Conservation (phyloP, 2,888 invertebrate species). For the Leptopterna dolabrata region DNA sequence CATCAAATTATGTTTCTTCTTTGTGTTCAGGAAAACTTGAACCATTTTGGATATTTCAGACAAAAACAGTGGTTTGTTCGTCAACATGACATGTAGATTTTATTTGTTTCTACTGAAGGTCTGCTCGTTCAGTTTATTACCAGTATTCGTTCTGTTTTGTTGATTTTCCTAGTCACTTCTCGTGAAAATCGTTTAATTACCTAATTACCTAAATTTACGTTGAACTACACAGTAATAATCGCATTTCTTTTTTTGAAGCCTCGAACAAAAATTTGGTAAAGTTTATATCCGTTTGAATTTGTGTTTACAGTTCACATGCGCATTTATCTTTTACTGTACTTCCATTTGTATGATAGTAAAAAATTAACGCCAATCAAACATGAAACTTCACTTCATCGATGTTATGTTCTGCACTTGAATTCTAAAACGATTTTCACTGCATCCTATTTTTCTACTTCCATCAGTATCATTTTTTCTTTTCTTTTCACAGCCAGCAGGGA, state of each 20-base stretch:
- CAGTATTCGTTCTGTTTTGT: background rate
- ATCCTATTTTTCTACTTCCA: background rate
- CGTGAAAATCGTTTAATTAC: background rate
- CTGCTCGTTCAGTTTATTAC: background rate
- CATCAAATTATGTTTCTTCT: too few species aligned
- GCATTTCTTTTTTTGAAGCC: background rate
- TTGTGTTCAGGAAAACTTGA: background rate
- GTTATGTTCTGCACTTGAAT: background rate
- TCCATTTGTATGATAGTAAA: background rate
- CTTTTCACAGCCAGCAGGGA: conserved; percentile 55
- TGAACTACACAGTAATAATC: background rate
- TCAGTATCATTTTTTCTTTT: conserved; percentile 34
- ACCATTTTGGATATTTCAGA: background rate
- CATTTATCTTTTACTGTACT: background rate
- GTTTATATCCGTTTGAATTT: too few species aligned
- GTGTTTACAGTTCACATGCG: background rate
- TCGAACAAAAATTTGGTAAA: too few species aligned
- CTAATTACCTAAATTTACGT: background rate
- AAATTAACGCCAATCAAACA: background rate
- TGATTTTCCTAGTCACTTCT: background rate
- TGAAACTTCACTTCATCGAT: background rate
- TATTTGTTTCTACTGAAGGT: conserved; percentile 3
- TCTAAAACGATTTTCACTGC: background rate
- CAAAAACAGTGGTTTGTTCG: background rate
- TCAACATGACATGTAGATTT: background rate